Conservation (phyloP, 2,797 vertebrate genomes). For the Geotrypetes seraphini region DNA sequence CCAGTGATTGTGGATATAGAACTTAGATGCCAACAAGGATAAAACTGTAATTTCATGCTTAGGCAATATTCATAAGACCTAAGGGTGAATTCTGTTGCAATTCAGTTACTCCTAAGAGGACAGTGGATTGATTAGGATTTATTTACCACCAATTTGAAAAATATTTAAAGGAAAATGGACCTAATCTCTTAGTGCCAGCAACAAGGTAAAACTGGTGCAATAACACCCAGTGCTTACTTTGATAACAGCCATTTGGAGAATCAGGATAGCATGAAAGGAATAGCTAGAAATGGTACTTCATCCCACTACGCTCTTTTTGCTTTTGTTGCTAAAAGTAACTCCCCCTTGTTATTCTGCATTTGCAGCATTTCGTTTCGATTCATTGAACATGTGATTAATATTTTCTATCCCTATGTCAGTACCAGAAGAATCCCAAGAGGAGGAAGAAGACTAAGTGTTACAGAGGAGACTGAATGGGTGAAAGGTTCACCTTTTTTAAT, state of each 20-base stretch:
- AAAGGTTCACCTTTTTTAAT: constrained; percentile 54
- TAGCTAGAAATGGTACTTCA: too few species aligned
- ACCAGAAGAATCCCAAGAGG: constrained; percentile 35
- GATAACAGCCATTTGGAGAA: constrained; percentile 12
- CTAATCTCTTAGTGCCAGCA: constrained; percentile 6
- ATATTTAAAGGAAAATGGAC: constrained; percentile 6
- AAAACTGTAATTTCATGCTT: too few species aligned
- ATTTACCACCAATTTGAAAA: constrained; percentile 16
- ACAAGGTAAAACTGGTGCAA: constrained; percentile 12
- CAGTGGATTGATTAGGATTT: too few species aligned
- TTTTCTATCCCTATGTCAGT: constrained; percentile 38
- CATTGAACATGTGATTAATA: too few species aligned
- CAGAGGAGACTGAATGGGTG: constrained; percentile 33
- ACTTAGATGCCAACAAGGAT: too few species aligned
- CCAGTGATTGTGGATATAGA: too few species aligned
- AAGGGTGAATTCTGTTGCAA: not conserved
- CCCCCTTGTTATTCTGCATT: too few species aligned
- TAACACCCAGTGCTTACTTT: constrained; percentile 23
- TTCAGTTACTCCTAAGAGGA: not conserved
- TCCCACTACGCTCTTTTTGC: too few species aligned
- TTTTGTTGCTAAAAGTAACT: too few species aligned
- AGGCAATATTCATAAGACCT: too few species aligned
- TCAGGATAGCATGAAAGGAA: too few species aligned
- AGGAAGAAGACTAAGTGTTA: constrained; percentile 5
- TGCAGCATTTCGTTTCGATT: too few species aligned